Percentiles rank a stretch among this genome's conserved stretches.
Conservation (phyloP, 2,888 invertebrate species). For the Orchesella flavescens region DNA sequence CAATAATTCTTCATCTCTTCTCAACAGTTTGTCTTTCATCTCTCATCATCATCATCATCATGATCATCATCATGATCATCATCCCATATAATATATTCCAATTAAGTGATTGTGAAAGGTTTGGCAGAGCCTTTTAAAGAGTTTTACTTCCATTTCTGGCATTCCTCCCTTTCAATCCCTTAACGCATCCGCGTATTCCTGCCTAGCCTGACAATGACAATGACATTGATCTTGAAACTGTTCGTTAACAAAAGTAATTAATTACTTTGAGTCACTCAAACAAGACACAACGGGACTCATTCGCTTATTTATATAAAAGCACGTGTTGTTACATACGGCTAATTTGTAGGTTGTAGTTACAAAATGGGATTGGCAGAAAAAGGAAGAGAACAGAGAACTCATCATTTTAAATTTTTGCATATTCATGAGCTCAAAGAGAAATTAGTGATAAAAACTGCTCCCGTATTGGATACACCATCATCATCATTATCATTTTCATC, state of each 20-base stretch:
- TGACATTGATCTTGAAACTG: slow-evolving; percentile 43
- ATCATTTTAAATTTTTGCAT: background rate
- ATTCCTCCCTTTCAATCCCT: background rate
- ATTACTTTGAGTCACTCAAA: slow-evolving; percentile 4
- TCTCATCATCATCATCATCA: too few relatives aligned
- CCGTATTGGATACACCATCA: too few relatives aligned
- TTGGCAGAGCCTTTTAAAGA: slow-evolving; percentile 33
- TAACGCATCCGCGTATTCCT: background rate
- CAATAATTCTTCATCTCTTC: background rate
- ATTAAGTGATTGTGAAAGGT: slow-evolving; percentile 43
- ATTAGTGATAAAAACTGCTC: too few relatives aligned
- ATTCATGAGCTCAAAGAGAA: background rate
- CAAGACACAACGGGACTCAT: too few relatives aligned
- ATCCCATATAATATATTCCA: slow-evolving; percentile 41
- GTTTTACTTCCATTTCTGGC: slow-evolving; percentile 38
- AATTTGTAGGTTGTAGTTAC: background rate
- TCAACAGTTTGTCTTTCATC: background rate
- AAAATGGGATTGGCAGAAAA: background rate
- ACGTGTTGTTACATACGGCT: background rate
- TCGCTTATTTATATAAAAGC: background rate
- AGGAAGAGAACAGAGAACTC: background rate
- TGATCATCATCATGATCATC: too few relatives aligned
- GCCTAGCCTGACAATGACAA: background rate
- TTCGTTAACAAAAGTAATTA: slow-evolving; percentile 26
- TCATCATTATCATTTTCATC: too few relatives aligned